Evolutionary conservation across 2,113 vertebrate species (phyloP).

Genomic region (Heterotilapia buettikoferi): DNA sequence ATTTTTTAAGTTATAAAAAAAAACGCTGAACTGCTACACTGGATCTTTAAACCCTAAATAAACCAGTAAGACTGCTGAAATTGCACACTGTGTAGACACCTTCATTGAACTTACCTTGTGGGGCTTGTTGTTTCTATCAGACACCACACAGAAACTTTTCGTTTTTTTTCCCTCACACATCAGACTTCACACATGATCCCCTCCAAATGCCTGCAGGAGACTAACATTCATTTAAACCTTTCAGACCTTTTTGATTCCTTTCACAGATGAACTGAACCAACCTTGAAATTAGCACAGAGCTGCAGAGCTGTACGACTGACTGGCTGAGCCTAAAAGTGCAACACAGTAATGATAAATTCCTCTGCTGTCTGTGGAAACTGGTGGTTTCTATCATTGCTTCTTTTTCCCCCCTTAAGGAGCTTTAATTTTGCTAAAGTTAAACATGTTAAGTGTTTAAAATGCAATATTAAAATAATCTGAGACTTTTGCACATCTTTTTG

Average conservation of each 20-base stretch:
- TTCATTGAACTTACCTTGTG: conserved; percentile 52
- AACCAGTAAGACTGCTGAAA: not conserved
- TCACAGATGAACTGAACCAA: not conserved
- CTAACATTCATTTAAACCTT: not conserved
- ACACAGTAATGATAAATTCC: not conserved
- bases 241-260: not conserved
- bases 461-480: not conserved
- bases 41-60: not conserved
- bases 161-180: conserved; percentile 64
- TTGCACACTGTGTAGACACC: accelerated
- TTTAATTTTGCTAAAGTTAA: not conserved
- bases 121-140: conserved; percentile 64
- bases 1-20: not conserved
- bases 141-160: conserved; percentile 74
- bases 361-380: not conserved
- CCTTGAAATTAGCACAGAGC: not conserved
- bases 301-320: not conserved
- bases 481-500: not conserved
- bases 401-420: not conserved
- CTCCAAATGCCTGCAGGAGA: conserved; percentile 73
- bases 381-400: not conserved
- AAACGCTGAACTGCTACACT: not conserved
- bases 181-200: conserved; percentile 65
- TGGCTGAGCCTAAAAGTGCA: not conserved
- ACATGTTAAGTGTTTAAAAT: not conserved